Percentiles rank a stretch among this genome's conserved stretches.
Conservation (phyloP, 2,113 vertebrate species). For the Vidua chalybeata region DNA sequence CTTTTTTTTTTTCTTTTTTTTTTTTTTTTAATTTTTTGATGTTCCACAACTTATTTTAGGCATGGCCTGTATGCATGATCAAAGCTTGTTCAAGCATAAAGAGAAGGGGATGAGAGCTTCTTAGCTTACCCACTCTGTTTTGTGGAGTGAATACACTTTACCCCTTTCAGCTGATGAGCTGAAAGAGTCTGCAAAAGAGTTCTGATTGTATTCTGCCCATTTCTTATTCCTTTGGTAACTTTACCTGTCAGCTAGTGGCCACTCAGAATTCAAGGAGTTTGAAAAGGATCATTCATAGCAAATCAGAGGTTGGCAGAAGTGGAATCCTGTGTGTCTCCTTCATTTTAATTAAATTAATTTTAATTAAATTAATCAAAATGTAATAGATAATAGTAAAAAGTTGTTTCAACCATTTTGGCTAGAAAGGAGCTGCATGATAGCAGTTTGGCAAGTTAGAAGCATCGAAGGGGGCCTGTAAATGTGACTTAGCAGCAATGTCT, state of each 20-base stretch:
- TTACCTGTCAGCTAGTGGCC: neutral
- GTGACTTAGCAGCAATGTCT: rapidly evolving
- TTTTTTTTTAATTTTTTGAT: neutral
- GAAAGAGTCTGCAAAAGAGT: neutral
- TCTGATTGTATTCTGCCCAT: neutral
- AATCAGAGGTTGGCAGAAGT: neutral
- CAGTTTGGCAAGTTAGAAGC: neutral
- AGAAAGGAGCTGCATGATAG: neutral
- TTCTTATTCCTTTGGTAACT: neutral
- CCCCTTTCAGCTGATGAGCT: neutral
- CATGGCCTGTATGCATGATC: rapidly evolving
- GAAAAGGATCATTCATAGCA: neutral
- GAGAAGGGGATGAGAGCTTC: neutral
- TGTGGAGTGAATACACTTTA: neutral
- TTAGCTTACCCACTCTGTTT: neutral
- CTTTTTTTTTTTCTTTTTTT: no score
- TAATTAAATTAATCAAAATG: neutral
- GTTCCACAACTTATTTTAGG: neutral
- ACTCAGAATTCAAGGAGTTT: neutral
- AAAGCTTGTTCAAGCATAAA: neutral
- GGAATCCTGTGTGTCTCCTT: neutral
- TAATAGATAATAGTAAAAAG: neutral
- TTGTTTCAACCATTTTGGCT: neutral
- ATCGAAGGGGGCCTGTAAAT: neutral
- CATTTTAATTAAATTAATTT: neutral